Base-by-base conservation (phyloP, 2,797 vertebrate species). In the Acanthurus lineatus region DNA sequence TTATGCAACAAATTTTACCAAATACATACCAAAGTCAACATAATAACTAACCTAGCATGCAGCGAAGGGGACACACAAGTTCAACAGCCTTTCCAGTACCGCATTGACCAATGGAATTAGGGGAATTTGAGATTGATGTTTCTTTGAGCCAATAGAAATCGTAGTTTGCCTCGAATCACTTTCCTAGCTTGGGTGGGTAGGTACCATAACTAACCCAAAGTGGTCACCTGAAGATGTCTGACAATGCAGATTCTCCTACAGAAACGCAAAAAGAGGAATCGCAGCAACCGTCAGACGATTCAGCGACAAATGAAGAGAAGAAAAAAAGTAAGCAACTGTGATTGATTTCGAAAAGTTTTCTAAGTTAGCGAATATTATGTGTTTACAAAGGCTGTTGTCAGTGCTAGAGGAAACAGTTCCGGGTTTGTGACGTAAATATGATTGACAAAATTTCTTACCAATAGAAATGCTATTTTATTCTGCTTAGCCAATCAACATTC, bases 281-380 rank as follows among this genome's bases (percentile, higher is more conserved):
- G 17, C 94, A 93, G 17, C 83, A 89, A n/a, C 80, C 89, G 10
- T 35, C 89, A 6, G 94, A 95, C n/a, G 93, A 95, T 6, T 63
- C 89, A 3, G n/a, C 85, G 47, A 73, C 82, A 20, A 86, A 76
- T 9, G 96, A 95, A 0, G 95, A 96, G 28, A 96, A 96, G 92
- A 96, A 96, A 80, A 96, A 96, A 90, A 96, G 96, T 96, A 90
- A 71, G 90, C n/a, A 48, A 25, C 2, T 0, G 1, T 5, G 5
- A 54, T 42, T 32, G 4, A 8, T 17, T 17, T 64, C 0, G 4
- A 40, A 53, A 20, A 42, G 12, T 49, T 1, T 4, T 9, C 14
- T 48, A 1, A 10, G 1, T 19, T 67, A 20, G 17, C 2, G n/a
- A 32, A 38, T 9, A 35, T 40, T 19, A 8, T 40, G 2, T 69